A percentile compares a stretch with the other conserved stretches of the same genome.
These are phyloP conservation scores for Phyllostomus hastatus DNA, from an alignment of 2,113 vertebrate genomes.

Conservation along the genomic window DNA sequence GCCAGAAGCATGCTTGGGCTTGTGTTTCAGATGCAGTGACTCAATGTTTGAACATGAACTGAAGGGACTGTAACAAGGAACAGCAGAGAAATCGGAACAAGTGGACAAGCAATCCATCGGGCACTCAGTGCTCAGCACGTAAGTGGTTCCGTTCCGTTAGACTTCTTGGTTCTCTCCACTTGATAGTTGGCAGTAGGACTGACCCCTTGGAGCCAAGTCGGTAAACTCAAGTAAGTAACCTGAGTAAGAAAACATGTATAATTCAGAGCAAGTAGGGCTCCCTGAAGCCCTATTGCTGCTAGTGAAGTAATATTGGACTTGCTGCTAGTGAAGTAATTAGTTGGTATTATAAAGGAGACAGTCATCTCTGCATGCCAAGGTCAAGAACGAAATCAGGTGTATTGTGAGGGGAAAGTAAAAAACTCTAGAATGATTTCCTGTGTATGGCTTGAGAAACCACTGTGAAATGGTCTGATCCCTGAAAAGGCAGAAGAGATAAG, in stretches of 20 bases:
- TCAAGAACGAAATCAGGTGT: background rate
- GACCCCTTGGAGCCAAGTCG: background rate
- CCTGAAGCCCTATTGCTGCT: background rate
- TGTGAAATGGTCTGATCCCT: background rate
- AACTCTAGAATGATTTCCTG: background rate
- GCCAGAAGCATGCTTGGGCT: background rate
- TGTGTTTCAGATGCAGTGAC: background rate
- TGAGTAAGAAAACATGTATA: background rate
- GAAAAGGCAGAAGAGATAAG: background rate
- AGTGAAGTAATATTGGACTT: background rate
- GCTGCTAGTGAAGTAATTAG: background rate
- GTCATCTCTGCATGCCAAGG: background rate
- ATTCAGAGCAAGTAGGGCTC: background rate
- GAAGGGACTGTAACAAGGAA: background rate
- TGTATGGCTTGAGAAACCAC: background rate
- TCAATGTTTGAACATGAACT: background rate
- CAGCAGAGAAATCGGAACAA: background rate
- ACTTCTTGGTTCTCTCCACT: background rate
- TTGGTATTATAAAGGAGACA: background rate
- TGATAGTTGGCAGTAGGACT: background rate
- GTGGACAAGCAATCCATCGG: too few species aligned
- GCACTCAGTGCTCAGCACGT: background rate
- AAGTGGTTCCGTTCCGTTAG: background rate
- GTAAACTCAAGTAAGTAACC: background rate
- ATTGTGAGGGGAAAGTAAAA: background rate